These are phyloP conservation scores for Drosophila austrosaltans DNA, from an alignment of 2,888 invertebrate species.

Conservation along the genomic window DNA sequence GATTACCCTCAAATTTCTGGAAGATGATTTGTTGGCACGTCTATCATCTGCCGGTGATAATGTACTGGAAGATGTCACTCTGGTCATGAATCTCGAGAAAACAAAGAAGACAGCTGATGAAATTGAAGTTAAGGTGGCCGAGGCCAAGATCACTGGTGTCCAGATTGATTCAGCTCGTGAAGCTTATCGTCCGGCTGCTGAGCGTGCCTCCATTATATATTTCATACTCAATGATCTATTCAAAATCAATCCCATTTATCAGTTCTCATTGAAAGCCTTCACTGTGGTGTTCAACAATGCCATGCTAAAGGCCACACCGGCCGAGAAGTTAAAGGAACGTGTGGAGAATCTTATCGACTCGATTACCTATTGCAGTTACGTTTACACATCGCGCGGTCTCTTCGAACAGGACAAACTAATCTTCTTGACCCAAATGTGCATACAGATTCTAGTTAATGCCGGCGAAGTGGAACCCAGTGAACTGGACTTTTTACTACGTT, in stretches of 20 bases:
- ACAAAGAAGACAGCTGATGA: conserved; percentile 97
- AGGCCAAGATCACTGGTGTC: conserved; percentile 92
- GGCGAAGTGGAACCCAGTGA: conserved; percentile 90
- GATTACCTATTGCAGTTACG: conserved; percentile 93
- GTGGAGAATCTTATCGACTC: conserved; percentile 92
- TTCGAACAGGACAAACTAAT: conserved; percentile 96
- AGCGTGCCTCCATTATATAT: conserved; percentile 94
- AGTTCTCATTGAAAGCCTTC: conserved; percentile 97
- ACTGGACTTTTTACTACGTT: conserved; percentile 94
- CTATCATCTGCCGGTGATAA: conserved; percentile 96
- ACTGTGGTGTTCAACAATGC: conserved; percentile 94
- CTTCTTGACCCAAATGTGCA: conserved; percentile 93
- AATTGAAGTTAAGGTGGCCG: conserved; percentile 93
- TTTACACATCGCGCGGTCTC: conserved; percentile 94
- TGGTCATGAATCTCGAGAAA: conserved; percentile 96
- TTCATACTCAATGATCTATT: conserved; percentile 96
- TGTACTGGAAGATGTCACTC: conserved; percentile 93
- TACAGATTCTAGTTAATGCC: conserved; percentile 87
- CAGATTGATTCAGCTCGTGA: conserved; percentile 97
- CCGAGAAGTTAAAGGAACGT: conserved; percentile 89
- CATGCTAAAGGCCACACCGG: conserved; percentile 87
- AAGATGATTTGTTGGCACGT: conserved; percentile 94
- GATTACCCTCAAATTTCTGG: conserved; percentile 94
- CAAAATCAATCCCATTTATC: conserved; percentile 97
- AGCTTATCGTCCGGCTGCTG: conserved; percentile 92